Base-by-base conservation (phyloP, 1,140 invertebrate species). In the Tetraneura akinire region DNA sequence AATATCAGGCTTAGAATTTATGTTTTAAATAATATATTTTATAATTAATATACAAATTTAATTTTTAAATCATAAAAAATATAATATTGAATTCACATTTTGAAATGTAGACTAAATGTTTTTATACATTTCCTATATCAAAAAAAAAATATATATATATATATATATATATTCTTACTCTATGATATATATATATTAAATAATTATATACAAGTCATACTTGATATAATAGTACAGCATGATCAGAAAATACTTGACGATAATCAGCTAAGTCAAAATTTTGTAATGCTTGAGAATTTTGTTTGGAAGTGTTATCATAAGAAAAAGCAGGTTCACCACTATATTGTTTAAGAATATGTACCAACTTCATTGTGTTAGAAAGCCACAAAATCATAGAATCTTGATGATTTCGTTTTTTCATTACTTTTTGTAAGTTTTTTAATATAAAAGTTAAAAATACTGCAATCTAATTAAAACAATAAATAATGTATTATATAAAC, bases 331-430 rank as follows among this genome's bases (percentile, higher is more conserved):
- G 64, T 81, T 98, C 95, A 8, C 96, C 96, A 83, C 95, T 96
- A 86, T 98, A 99, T 86, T 99, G 97, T 83, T 98, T 96, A 81
- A 99, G 88, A 82, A 92, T 93, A 87, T 98, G 95, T 13, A 98
- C 86, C 18, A 99, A 86, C 64, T 96, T 84, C 49, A 93, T 84
- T 10, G 94, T 93, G 85, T 98, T 99, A 3, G 94, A 91, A 0
- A 98, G 88, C 97, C 97, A 99, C 14, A 99, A 85, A 0, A 93
- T 91, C 0, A 92, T 90, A 13, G 97, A 88, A 81, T 95, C 94
- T 82, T 94, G 91, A 45, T 80, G 47, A 1, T 90, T 88, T 26
- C 91, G 89, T 84, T 92, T 92, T 86, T 91, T 95, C 55, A 95
- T 90, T 10, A 94, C 90, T 84, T 93, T 92, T 85, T 96, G 96